Conservation (phyloP, 2,888 invertebrate species). For the Sinotaia quadrata region DNA sequence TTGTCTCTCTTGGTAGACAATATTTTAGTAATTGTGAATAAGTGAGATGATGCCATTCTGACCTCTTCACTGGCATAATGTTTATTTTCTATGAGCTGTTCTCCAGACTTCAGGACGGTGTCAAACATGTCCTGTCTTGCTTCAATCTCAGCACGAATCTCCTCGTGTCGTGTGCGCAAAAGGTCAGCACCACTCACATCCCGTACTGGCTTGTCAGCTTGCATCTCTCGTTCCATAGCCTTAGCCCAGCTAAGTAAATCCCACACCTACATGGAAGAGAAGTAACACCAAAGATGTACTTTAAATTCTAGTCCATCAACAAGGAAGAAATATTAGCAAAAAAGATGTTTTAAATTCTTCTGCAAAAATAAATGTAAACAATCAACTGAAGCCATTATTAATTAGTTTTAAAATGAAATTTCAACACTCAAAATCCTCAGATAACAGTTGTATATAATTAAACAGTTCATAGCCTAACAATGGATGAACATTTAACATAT, state of each 20-base stretch:
- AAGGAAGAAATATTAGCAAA: neutral
- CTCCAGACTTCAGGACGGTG: constrained; percentile 94
- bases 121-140: constrained; percentile 97
- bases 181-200: constrained; percentile 97
- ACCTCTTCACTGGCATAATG: constrained; percentile 82
- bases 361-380: too few relatives aligned
- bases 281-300: neutral
- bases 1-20: too few relatives aligned
- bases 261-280: constrained; percentile 74
- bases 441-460: too few relatives aligned
- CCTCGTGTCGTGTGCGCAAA: constrained; percentile 98
- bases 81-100: constrained; percentile 86
- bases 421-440: too few relatives aligned
- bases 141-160: constrained; percentile 97
- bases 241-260: constrained; percentile 92
- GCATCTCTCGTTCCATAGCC: constrained; percentile 83
- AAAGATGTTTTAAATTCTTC: neutral
- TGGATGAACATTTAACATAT: too few relatives aligned
- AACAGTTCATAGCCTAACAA: too few relatives aligned
- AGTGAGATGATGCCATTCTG: too few relatives aligned
- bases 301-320: neutral
- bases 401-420: too few relatives aligned
- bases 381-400: too few relatives aligned
- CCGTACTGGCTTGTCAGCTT: constrained; percentile 83
- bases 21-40: too few relatives aligned